Conservation (phyloP, 2,888 invertebrate species). For the Pocota personata region DNA sequence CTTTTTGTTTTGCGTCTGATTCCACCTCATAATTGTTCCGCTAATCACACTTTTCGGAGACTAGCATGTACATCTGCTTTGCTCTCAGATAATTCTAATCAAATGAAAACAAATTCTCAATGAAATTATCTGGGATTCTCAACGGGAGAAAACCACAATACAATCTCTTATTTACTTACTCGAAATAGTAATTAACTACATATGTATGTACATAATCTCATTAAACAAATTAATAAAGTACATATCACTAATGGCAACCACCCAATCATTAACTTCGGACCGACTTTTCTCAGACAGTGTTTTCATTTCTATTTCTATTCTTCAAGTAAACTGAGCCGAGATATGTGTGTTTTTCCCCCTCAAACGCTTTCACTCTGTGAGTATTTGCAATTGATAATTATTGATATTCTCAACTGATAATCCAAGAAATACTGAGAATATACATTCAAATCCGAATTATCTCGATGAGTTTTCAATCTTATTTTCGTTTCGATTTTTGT, state of each 20-base stretch:
- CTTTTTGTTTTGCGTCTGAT: neutral
- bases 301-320: neutral
- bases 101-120: constrained; percentile 28
- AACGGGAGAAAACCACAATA: neutral
- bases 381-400: constrained; percentile 45
- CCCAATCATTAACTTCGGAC: neutral
- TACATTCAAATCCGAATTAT: constrained; percentile 31
- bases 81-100: constrained; percentile 2
- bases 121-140: constrained; percentile 8
- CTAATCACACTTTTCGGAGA: neutral
- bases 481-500: neutral
- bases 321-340: neutral
- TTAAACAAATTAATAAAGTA: neutral
- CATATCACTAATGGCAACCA: neutral
- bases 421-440: neutral
- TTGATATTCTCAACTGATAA: constrained; percentile 54
- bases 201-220: neutral
- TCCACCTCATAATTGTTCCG: neutral
- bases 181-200: neutral
- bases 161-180: neutral
- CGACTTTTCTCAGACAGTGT: neutral
- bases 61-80: neutral
- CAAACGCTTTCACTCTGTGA: neutral
- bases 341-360: neutral
- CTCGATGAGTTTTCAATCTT: constrained; percentile 28